phyloP scores from a whole-genome alignment of 2,797 vertebrate species.

The Poecilia velifera region DNA sequence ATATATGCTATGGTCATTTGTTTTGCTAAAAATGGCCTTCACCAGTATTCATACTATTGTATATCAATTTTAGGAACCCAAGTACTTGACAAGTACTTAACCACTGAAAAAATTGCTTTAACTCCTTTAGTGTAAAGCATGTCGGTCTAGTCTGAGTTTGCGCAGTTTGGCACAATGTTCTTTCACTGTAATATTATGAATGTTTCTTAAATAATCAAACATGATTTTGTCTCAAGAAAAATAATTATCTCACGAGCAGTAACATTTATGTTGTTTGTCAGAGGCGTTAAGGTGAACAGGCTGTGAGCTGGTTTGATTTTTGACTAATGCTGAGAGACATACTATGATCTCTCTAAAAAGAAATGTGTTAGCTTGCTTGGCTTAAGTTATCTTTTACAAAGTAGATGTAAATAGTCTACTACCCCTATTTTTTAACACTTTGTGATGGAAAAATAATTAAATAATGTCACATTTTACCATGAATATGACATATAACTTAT shows the following conservation, averaged over 20 bases:
- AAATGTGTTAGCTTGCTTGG: neutral
- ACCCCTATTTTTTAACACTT: neutral
- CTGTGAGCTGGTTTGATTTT: neutral
- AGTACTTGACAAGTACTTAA: neutral
- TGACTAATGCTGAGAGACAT: neutral
- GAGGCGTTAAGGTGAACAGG: neutral
- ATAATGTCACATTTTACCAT: neutral
- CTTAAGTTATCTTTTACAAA: neutral
- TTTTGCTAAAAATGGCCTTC: neutral
- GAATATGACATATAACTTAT: neutral
- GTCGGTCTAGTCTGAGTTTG: neutral
- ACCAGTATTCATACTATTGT: neutral
- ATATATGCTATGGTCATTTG: neutral
- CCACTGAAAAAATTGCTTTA: neutral
- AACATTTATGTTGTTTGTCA: neutral
- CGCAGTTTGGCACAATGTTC: neutral
- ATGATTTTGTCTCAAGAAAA: neutral
- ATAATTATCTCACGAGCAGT: neutral
- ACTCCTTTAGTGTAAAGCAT: neutral
- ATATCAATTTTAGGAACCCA: neutral
- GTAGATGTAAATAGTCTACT: neutral
- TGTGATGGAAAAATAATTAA: neutral
- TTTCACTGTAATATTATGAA: neutral
- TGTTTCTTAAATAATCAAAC: neutral
- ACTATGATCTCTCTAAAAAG: neutral